Conservation (phyloP, 2,888 invertebrate species). For the Leucoma salicis region DNA sequence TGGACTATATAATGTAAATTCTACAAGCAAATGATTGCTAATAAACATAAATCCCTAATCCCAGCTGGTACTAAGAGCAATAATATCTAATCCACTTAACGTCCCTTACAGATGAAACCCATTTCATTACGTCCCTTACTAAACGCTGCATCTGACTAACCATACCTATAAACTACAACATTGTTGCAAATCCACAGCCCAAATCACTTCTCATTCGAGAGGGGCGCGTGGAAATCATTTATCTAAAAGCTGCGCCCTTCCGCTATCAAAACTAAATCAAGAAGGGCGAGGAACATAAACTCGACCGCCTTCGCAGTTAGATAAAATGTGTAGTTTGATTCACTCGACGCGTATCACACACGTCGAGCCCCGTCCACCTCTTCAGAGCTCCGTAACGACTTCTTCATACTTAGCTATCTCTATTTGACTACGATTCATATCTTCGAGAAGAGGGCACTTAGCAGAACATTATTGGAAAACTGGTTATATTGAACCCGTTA, state of each 20-base stretch:
- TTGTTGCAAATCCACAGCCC: slow-evolving; percentile 62
- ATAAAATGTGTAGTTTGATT: slow-evolving; percentile 79
- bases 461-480: slow-evolving; percentile 68
- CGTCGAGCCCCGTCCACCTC: slow-evolving; percentile 45
- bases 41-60: slow-evolving; percentile 31
- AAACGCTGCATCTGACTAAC: slow-evolving; percentile 58
- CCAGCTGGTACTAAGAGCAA: slow-evolving; percentile 39
- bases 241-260: slow-evolving; percentile 76
- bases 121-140: slow-evolving; percentile 67
- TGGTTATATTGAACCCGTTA: slow-evolving; percentile 41
- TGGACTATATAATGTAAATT: slow-evolving; percentile 23
- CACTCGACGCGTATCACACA: slow-evolving; percentile 65
- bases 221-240: slow-evolving; percentile 65
- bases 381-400: slow-evolving; percentile 62
- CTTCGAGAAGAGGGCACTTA: slow-evolving; percentile 63
- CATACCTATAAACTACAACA: slow-evolving; percentile 66
- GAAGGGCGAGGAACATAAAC: slow-evolving; percentile 75
- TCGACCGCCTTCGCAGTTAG: slow-evolving; percentile 77
- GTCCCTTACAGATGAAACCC: slow-evolving; percentile 55
- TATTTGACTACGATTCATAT: slow-evolving; percentile 76
- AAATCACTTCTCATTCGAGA: slow-evolving; percentile 41
- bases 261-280: slow-evolving; percentile 80
- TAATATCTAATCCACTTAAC: slow-evolving; percentile 68
- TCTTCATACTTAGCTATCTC: slow-evolving; percentile 69
- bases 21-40: slow-evolving; percentile 20